phyloP scores from a whole-genome alignment of 2,113 vertebrate genomes.

The Onychostoma macrolepis region DNA sequence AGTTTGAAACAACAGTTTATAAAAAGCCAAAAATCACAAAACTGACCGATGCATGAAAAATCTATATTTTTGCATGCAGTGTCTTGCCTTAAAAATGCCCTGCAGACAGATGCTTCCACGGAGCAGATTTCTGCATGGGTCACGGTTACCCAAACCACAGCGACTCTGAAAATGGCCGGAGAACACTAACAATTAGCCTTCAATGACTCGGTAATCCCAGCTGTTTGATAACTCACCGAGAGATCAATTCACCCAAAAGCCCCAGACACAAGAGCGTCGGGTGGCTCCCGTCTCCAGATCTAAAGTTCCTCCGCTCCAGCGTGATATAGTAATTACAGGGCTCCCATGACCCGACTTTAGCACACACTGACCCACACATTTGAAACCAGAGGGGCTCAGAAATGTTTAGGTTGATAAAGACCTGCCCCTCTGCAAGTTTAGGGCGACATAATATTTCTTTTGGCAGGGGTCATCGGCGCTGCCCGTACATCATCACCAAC shows the following conservation, averaged over 20 bases:
- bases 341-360: conserved; percentile 69
- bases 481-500: conserved; percentile 94
- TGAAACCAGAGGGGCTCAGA: conserved; percentile 74
- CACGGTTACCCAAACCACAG: background rate
- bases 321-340: conserved; percentile 75
- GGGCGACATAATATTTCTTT: conserved; percentile 87
- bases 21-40: background rate
- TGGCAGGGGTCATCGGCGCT: conserved; percentile 87
- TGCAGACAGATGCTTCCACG: background rate
- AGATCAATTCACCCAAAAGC: background rate
- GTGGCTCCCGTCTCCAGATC: conserved; percentile 39
- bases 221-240: conserved; percentile 29
- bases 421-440: conserved; percentile 69
- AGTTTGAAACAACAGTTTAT: background rate
- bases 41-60: background rate
- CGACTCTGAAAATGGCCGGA: background rate
- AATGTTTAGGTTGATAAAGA: conserved; percentile 77
- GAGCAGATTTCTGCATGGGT: background rate
- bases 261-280: background rate
- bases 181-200: conserved; percentile 34
- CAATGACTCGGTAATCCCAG: background rate
- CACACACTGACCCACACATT: conserved; percentile 72
- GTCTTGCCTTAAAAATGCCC: no score
- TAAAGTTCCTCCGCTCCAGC: conserved; percentile 59
- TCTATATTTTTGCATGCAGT: no score